Evolutionary conservation across 2,888 invertebrate genomes (phyloP), one percentile per base, ranked within the genome.

Genomic region (Eupithecia subfuscata): DNA sequence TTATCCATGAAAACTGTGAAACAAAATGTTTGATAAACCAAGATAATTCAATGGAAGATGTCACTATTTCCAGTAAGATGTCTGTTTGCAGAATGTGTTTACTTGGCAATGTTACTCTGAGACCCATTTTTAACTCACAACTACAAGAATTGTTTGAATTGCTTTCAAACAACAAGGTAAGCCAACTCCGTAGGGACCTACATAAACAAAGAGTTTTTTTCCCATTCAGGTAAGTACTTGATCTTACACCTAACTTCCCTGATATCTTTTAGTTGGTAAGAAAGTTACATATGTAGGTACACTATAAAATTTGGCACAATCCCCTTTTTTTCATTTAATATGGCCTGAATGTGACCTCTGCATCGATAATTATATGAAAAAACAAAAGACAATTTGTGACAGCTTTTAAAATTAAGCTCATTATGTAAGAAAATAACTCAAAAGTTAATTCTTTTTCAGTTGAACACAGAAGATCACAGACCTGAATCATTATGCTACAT

Each of bases 51-150:
- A 52, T 8, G n/a, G 60, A 6, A 12, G 60, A 25, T 14, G 14
- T 16, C 30, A 16, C 7, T 18, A 34, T 16, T 34, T 64, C 18
- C 12, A 40, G 22, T 43, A 73, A 60, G 16, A 76, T 76, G 76
- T 67, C 74, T 30, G 69, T 77, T 30, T 77, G 75, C 56, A 72
- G 77, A n/a, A 52, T 77, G 25, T 77, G 77, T 75, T 73, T 77
- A 69, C 40, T 43, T 9, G 56, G 64, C 40, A 77, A 75, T 73
- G 22, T 69, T n/a, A 71, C 43, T 65, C 75, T 75, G 77, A 65
- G 64, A 22, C 68, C 72, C 9, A 68, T 77, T 25, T 40, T 16
- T 7, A 77, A 34, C 16, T 12, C 69, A 12, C 63, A 64, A 45
- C 34, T 77, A 30, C 70, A 30, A 43, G 77, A 73, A 7, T 7